Evolutionary conservation across 2,797 vertebrate species (phyloP), one percentile per base, ranked within the genome.

Genomic region (Telmatherina bonti): DNA sequence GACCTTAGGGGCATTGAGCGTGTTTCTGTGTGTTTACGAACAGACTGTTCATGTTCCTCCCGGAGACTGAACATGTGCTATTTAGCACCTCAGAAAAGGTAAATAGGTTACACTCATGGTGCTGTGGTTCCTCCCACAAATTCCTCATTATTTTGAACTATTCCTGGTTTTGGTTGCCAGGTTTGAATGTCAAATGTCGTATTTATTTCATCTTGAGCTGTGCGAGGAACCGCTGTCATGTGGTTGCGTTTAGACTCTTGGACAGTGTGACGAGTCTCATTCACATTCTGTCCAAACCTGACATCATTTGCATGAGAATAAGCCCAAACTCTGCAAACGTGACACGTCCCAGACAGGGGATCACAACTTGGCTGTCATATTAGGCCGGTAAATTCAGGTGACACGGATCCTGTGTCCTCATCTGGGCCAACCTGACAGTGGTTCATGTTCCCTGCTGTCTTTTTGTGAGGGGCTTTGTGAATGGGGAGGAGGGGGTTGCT

Each of bases 251-350:
- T 84, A 89, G 89, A 83, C 79, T 84, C 82, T 85, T 79, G 91
- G 93, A 92, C 93, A 91, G 81, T 88, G 90, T 92, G 93, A 92
- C 84, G 91, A 93, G 91, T 91, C 91, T 93, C 93, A 93, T 93
- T 93, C 93, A 93, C 91, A 92, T 93, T 91, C 90, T 88, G 89
- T 93, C 92, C 91, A 91, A 90, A 90, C 74, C 87, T 92, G 91
- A 90, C 92, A 92, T 93, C 86, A 93, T 94, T 93, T 93, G 93
- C 93, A 94, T 93, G 91, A 93, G 89, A 93, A 93, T 91, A 92
- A 92, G 91, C 86, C 89, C 88, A 91, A 93, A 93, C 88, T 93
- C 88, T 86, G 88, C 84, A 77, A 89, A 92, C 81, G 90, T 93
- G 92, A 93, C 93, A 93, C 76, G 77, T 90, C 90, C 88, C 86